Base-by-base conservation (phyloP, 2,888 invertebrate genomes). In the Amphipoea lucens region DNA sequence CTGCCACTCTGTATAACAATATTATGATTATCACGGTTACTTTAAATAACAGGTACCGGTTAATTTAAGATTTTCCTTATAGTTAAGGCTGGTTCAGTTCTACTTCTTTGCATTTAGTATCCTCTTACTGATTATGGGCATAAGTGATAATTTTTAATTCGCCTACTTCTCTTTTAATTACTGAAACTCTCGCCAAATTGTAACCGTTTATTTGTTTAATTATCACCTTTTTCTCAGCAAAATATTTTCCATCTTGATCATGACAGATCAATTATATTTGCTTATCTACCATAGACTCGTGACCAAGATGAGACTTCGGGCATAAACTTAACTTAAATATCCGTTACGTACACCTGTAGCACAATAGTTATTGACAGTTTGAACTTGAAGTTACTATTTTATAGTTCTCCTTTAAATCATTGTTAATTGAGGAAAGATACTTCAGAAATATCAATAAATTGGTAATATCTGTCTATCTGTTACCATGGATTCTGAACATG, bases 191-290 rank as follows among this genome's bases (percentile, higher is more conserved):
- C 60, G n/a, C 40, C 45, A 60, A 62, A 71, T 70, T 60, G 11
- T 42, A 36, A 45, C 23, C 48, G 14, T 48, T 48, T 54, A 57
- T 81, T 40, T n/a, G 17, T 48, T n/a, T 45, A 54, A 70, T 77
- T 72, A 66, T 40, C 48, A 76, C 63, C 29, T 54, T 67, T n/a
- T 51, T 65, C 2, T 42, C 7, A 17, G 14, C 6, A 42, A 71
- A 70, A 74, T 62, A 68, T 71, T 71, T 85, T 76, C 81, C 74
- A 68, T 23, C 17, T 23, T 42, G 6, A 12, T 29, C n/a, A 60
- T 36, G 60, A 54, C 54, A 63, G 45, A 74, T 71, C 6, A 17
- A 63, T 12, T 40, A 20, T 67, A 48, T 69, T 66, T 84, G 5
- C 54, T 65, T 45, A 40, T 7, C 14, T 45, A 36, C 17, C 42